Conservation (phyloP, 1,140 invertebrate genomes). For the Drosophila setifemur region DNA sequence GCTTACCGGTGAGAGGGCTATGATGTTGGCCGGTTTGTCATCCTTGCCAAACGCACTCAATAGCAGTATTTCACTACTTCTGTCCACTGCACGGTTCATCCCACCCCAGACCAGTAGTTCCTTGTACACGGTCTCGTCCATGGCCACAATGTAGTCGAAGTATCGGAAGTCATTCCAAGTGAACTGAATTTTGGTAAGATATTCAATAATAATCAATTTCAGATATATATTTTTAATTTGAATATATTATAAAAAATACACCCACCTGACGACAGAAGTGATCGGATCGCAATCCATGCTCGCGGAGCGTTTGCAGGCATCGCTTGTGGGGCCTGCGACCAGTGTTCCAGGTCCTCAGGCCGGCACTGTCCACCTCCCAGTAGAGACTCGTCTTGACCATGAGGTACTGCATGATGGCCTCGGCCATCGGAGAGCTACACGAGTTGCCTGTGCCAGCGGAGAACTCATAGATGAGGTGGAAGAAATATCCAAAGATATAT, state of each 20-base stretch:
- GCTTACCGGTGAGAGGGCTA: slow-evolving; percentile 40
- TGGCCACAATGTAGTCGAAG: slow-evolving; percentile 58
- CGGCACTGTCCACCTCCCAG: slow-evolving; percentile 71
- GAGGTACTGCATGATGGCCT: slow-evolving; percentile 61
- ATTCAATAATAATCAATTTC: not conserved
- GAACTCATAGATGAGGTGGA: no score
- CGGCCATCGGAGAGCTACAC: slow-evolving; percentile 64
- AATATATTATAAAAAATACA: not conserved
- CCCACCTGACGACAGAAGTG: slow-evolving; percentile 59
- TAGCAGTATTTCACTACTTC: slow-evolving; percentile 3
- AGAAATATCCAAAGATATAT: no score
- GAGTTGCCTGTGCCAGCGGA: slow-evolving; percentile 45
- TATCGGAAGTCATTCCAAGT: slow-evolving; percentile 48
- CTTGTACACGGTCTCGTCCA: slow-evolving; percentile 52
- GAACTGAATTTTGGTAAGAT: slow-evolving; percentile 33
- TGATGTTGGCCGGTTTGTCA: not conserved
- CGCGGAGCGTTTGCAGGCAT: slow-evolving; percentile 38
- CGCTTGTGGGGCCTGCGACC: slow-evolving; percentile 50
- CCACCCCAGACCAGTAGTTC: slow-evolving; percentile 46
- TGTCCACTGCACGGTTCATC: not conserved
- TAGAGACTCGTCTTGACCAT: slow-evolving; percentile 69
- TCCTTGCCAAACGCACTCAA: slow-evolving; percentile 24
- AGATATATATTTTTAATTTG: no score
- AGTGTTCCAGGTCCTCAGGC: slow-evolving; percentile 59
- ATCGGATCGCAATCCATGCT: slow-evolving; percentile 57